These are phyloP conservation scores for Parochlus steinenii DNA, from an alignment of 2,888 invertebrate species.

Conservation along the genomic window DNA sequence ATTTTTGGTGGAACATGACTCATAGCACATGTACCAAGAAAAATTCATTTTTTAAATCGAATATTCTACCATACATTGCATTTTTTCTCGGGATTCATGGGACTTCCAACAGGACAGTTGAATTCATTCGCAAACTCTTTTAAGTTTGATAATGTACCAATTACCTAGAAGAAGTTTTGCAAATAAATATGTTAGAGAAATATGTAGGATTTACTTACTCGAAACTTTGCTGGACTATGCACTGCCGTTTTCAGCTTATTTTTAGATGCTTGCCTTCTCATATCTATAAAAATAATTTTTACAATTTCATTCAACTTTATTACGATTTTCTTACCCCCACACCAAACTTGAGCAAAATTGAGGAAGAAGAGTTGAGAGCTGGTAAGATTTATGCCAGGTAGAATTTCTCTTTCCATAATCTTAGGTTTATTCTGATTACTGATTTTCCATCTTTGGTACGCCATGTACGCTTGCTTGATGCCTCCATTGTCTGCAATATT, in stretches of 20 bases:
- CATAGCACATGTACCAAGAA: too few relatives aligned
- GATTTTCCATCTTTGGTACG: constrained; percentile 61
- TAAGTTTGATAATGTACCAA: constrained; percentile 62
- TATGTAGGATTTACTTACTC: too few relatives aligned
- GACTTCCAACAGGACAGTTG: constrained; percentile 4
- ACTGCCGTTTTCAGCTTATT: constrained; percentile 69
- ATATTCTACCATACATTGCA: constrained; percentile 11
- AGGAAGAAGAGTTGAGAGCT: constrained; percentile 76
- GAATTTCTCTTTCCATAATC: constrained; percentile 31
- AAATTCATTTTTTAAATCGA: too few relatives aligned
- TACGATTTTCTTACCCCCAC: too few relatives aligned
- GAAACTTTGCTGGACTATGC: constrained; percentile 67
- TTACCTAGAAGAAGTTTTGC: too few relatives aligned
- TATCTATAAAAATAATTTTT: too few relatives aligned
- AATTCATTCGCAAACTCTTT: constrained; percentile 25
- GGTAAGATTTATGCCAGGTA: constrained; percentile 57
- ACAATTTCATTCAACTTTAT: too few relatives aligned
- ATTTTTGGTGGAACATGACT: too few relatives aligned
- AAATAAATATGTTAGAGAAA: too few relatives aligned
- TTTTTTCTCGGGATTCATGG: constrained; percentile 8
- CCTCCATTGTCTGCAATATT: constrained; percentile 97
- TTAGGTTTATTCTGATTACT: constrained; percentile 36
- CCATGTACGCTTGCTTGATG: constrained; percentile 78
- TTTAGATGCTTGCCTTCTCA: constrained; percentile 62
- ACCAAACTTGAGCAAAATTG: constrained; percentile 81